Evolutionary conservation across 2,113 vertebrate genomes (phyloP), one percentile per base, ranked within the genome.

Genomic region (Willisornis vidua): DNA sequence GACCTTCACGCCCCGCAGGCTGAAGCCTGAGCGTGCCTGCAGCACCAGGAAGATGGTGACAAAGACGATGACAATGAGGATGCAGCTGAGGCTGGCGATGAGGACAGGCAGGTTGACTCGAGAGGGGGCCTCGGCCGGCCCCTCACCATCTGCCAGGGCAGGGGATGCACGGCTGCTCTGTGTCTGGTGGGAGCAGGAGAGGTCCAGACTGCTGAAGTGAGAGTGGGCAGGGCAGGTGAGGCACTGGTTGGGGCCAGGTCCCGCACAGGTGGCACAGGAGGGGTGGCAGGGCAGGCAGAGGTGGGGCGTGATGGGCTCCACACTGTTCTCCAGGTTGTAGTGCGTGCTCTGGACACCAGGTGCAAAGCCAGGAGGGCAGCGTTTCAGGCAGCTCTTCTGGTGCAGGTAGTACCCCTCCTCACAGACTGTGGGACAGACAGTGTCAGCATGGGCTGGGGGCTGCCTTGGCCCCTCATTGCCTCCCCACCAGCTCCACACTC

Each of bases 341-440:
- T 98, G 98, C 0, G 98, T 98, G 46, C 97, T 98, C 87, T 99
- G 98, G 37, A 97, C 77, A 3, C 98, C 98, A 0, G 99, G 98
- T 0, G 98, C 97, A 18, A 99, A 99, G 87, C 98, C 99, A 0
- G 98, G 97, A 0, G 99, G 99, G 93, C 99, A 99, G 62, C 51
- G 94, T 98, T 99, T 99, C 96, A 99, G 98, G 48, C 99, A 99
- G 92, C 97, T 99, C 98, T 99, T 99, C 79, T 99, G 98, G 97
- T 99, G 99, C 94, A 99, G 98, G 76, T 98, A 99, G 97, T 99
- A 99, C 16, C 99, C 99, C 23, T 98, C 98, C 94, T 99, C 99
- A 4, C 99, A 99, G 94, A 99, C 99, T 99, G 98, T 10, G 3
- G 43, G 54, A 28, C 19, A 54, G 93, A 54, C 28, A 49, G 67